phyloP scores from a whole-genome alignment of 2,797 vertebrate species.

The Ataeniobius toweri region DNA sequence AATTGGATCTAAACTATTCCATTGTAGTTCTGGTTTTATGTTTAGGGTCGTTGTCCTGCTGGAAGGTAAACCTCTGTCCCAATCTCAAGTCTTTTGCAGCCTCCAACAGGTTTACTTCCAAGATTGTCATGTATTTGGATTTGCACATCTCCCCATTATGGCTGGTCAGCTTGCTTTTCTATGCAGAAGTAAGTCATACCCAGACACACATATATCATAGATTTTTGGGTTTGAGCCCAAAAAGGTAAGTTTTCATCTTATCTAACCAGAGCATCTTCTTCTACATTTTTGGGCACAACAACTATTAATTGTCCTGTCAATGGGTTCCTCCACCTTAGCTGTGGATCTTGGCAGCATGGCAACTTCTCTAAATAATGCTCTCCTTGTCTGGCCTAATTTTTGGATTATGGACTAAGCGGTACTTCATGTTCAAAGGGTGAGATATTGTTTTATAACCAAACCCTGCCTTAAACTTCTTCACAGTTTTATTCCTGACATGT shows the following conservation, averaged over 20 bases:
- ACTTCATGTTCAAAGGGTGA: too few relatives aligned
- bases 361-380: neutral
- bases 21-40: neutral
- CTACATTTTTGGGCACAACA: neutral
- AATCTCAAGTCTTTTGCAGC: too few relatives aligned
- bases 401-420: too few relatives aligned
- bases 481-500: neutral
- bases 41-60: too few relatives aligned
- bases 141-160: too few relatives aligned
- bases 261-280: neutral
- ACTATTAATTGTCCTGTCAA: too few relatives aligned
- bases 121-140: too few relatives aligned
- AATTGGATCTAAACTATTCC: neutral
- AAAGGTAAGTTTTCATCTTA: neutral
- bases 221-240: neutral
- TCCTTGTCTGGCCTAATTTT: too few relatives aligned
- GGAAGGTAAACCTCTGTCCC: too few relatives aligned
- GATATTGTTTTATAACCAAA: too few relatives aligned
- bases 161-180: neutral
- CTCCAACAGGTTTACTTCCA: neutral
- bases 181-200: neutral
- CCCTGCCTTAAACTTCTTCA: too few relatives aligned
- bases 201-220: neutral
- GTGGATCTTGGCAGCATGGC: neutral
- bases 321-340: neutral